Evolutionary conservation across 1,140 invertebrate genomes (phyloP).

Genomic region (Megalopta genalis): DNA sequence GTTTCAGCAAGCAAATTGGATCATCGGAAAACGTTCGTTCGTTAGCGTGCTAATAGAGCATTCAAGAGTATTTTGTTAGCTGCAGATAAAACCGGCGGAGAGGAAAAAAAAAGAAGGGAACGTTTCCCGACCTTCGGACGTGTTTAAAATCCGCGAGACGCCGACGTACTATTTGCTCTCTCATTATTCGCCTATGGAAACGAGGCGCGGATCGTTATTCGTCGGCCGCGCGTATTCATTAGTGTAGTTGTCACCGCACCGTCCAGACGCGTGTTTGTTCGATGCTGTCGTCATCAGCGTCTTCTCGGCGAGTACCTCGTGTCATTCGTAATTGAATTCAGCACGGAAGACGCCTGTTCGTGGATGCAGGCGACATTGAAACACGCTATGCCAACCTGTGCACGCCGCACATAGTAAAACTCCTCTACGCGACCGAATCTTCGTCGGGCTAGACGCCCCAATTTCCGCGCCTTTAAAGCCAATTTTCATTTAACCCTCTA

Average conservation of each 20-base stretch:
- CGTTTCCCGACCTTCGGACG: not conserved
- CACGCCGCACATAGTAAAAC: not conserved
- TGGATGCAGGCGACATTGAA: not conserved
- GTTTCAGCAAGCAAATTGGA: too few relatives aligned
- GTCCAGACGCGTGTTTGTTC: slow-evolving; percentile 13
- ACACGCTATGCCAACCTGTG: not conserved
- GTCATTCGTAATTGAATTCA: slow-evolving; percentile 32
- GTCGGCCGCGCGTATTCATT: slow-evolving; percentile 12
- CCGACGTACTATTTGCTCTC: not conserved
- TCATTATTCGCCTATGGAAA: not conserved
- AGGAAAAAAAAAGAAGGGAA: not conserved
- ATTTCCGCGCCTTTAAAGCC: too few relatives aligned
- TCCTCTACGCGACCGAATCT: not conserved
- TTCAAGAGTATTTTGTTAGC: too few relatives aligned
- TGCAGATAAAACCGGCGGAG: too few relatives aligned
- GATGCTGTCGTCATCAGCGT: slow-evolving; percentile 33
- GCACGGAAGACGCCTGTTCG: slow-evolving; percentile 24
- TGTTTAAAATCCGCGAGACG: not conserved
- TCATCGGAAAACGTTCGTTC: not conserved
- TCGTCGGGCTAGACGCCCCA: too few relatives aligned
- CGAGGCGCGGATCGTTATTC: not conserved
- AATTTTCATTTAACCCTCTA: too few relatives aligned
- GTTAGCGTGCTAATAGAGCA: not conserved
- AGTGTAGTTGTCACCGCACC: slow-evolving; percentile 24
- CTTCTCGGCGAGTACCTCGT: slow-evolving; percentile 26